These are phyloP conservation scores for Cheilosia urbana DNA, from an alignment of 2,888 invertebrate genomes.

Conservation along the genomic window DNA sequence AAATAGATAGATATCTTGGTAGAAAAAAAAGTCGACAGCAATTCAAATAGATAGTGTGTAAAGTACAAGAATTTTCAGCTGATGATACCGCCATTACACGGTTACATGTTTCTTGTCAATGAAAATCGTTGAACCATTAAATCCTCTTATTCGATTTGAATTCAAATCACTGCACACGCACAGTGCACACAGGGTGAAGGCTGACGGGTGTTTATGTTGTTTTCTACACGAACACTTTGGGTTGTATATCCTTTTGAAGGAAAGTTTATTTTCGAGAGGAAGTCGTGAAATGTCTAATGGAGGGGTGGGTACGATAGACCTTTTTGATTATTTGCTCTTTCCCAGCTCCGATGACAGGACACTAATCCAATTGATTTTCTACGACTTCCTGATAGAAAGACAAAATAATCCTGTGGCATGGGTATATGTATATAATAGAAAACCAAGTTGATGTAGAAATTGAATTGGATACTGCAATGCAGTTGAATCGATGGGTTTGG, in stretches of 20 bases:
- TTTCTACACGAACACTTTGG: conserved; percentile 58
- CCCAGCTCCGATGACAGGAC: conserved; percentile 18
- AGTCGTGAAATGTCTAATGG: conserved; percentile 32
- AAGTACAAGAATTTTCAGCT: conserved; percentile 35
- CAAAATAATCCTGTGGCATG: not conserved
- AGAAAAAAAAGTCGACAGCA: not conserved
- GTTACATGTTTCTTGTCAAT: conserved; percentile 61
- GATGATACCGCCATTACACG: conserved; percentile 61
- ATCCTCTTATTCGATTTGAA: conserved; percentile 72
- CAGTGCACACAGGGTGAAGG: not conserved
- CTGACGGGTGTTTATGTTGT: conserved; percentile 63
- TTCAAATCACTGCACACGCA: conserved; percentile 67
- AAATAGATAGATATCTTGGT: not conserved
- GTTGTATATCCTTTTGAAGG: conserved; percentile 42
- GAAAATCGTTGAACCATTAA: conserved; percentile 63
- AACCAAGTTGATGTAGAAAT: not conserved
- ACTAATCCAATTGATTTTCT: conserved; percentile 64
- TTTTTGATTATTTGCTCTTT: conserved; percentile 43
- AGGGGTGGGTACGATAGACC: conserved; percentile 20
- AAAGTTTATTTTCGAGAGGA: not conserved
- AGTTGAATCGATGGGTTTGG: conserved; percentile 24
- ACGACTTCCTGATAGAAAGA: conserved; percentile 57
- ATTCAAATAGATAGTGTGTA: conserved; percentile 29
- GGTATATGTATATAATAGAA: not conserved
- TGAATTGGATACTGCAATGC: conserved; percentile 51